Base-by-base conservation (phyloP, 2,888 invertebrate genomes). In the Oscheius myriophilus region DNA sequence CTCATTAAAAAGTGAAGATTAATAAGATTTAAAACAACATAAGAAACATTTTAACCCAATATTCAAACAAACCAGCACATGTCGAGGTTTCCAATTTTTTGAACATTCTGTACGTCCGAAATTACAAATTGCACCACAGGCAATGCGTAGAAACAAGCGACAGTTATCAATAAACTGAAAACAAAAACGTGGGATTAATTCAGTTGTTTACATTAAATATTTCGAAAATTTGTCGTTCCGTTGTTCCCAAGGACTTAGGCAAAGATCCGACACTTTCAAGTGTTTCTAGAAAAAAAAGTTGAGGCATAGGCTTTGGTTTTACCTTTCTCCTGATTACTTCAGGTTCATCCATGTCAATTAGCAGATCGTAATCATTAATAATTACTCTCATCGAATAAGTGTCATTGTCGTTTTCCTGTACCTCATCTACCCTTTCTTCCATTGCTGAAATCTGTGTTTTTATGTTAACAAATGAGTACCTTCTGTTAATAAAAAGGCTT, bases 101-200 rank as follows among this genome's bases (percentile, higher is more conserved):
- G 73, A 90, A 92, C 88, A 88, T 88, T 86, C 14, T 75, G 53
- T 84, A 93, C 93, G 84, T 93, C 93, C 0, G 92, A 92, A 62
- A 92, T 89, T 0, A 94, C 92, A 9, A 94, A 88, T 83, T 94
- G 94, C 0, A 93, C 90, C 0, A 93, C 94, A 0, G 94, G 94
- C 67, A 94, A 87, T 0, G 92, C 91, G 87, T 94, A 94, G 85
- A 95, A 94, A 23, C 93, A 90, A 0, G 93, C 92, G 39, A 94
- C 91, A 0, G 93, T 93, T 9, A 92, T 85, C 46, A 89, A 79
- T 68, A 88, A 88, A 4, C 76, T 79, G 64, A 4, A 79, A 68
- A n/a, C n/a, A n/a, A n/a, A n/a, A n/a, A n/a, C n/a, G n/a, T n/a
- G n/a, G n/a, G n/a, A n/a, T n/a, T n/a, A n/a, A n/a, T n/a, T n/a